Evolutionary conservation across 2,113 vertebrate species (phyloP).

Genomic region (Canis aureus): DNA sequence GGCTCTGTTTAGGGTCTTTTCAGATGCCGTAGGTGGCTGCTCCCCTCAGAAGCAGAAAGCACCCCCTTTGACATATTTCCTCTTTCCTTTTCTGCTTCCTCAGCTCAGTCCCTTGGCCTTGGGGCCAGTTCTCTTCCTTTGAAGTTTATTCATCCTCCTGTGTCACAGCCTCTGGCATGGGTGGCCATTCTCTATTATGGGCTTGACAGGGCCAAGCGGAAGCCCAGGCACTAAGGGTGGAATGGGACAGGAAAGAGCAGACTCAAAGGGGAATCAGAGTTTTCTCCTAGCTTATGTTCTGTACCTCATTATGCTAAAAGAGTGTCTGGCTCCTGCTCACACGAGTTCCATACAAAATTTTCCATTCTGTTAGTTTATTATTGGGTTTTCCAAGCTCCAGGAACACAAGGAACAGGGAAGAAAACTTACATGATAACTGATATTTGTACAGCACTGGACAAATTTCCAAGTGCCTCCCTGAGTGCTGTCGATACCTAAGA

Average conservation of each 20-base stretch:
- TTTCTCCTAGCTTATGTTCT: not conserved
- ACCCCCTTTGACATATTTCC: not conserved
- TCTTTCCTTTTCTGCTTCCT: not conserved
- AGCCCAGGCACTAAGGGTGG: not conserved
- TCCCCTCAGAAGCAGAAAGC: not conserved
- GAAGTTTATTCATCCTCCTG: not conserved
- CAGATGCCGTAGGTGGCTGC: not conserved
- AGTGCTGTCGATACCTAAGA: not conserved
- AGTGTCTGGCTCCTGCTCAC: not conserved
- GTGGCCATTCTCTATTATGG: not conserved
- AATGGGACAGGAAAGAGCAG: not conserved
- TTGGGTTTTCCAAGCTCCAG: not conserved
- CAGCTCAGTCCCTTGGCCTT: not conserved
- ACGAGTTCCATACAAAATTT: not conserved
- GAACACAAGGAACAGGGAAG: not conserved
- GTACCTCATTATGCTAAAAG: not conserved
- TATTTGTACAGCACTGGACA: not conserved
- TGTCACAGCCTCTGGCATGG: not conserved
- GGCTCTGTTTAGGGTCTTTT: not conserved
- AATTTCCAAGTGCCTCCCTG: not conserved
- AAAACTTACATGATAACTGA: not conserved
- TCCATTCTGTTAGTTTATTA: not conserved
- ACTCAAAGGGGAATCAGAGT: not conserved
- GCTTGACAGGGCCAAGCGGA: not conserved
- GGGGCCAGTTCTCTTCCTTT: not conserved